Evolutionary conservation across 37 sponge, comb jelly and placozoan species (phyloP).

Genomic region (Eunapius fragilis): DNA sequence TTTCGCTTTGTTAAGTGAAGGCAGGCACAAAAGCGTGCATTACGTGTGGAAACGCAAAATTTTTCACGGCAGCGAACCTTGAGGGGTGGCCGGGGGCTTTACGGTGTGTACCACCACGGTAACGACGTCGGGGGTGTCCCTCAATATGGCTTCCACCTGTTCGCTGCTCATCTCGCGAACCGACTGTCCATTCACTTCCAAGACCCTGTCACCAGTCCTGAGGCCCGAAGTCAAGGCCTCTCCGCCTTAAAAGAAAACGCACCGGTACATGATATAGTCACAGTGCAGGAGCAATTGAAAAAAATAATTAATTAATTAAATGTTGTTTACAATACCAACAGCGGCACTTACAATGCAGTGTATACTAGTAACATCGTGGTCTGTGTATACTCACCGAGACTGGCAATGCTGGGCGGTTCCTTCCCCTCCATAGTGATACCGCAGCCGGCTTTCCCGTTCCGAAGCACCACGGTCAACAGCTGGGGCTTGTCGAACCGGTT

Average conservation of each 20-base stretch:
- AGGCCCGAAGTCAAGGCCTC: constrained; percentile 3
- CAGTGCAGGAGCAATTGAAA: neutral
- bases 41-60: no score
- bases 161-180: constrained; percentile 15
- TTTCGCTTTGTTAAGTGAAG: no score
- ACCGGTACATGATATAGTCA: neutral
- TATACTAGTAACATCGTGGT: neutral
- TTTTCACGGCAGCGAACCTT: neutral
- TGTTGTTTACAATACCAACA: neutral
- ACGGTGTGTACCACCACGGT: constrained; percentile 31
- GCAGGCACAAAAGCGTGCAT: no score
- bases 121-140: neutral
- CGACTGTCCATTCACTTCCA: constrained; percentile 44
- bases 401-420: constrained; percentile 30
- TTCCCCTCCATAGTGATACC: constrained; percentile 36
- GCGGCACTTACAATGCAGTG: neutral
- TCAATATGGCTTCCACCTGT: constrained; percentile 16
- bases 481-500: constrained; percentile 42
- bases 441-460: constrained; percentile 16
- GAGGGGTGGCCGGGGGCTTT: constrained; percentile 25
- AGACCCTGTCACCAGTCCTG: constrained; percentile 24
- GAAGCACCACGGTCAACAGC: constrained; percentile 21
- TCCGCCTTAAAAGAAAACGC: constrained; percentile 10
- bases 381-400: constrained; percentile 15
- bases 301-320: neutral